Evolutionary conservation across 2,888 invertebrate species (phyloP).

Genomic region (Morpho helenor): DNA sequence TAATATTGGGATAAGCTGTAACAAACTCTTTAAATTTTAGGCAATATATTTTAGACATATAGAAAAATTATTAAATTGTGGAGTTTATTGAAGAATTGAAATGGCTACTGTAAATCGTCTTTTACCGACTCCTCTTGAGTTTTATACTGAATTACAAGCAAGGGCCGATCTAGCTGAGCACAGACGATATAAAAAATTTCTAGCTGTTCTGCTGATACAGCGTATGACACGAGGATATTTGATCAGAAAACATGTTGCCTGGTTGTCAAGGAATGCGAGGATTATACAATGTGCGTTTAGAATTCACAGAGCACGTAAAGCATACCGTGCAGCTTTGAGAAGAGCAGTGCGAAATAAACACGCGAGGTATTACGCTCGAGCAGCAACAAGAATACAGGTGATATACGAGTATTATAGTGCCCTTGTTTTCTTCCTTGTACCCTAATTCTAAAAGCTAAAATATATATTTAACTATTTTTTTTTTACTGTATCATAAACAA

Average conservation of each 20-base stretch:
- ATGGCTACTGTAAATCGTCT: constrained; percentile 58
- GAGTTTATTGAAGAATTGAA: neutral
- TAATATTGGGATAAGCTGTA: too few species aligned
- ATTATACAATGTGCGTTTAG: constrained; percentile 66
- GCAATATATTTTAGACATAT: neutral
- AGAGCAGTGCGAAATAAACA: constrained; percentile 58
- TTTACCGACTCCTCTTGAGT: constrained; percentile 44
- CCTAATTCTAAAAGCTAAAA: too few species aligned
- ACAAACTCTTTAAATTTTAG: neutral
- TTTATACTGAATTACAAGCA: constrained; percentile 50
- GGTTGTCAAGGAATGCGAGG: constrained; percentile 55
- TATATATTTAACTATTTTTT: too few species aligned
- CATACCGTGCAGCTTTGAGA: constrained; percentile 48
- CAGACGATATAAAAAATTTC: constrained; percentile 43
- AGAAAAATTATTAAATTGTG: neutral
- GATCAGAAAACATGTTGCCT: constrained; percentile 57
- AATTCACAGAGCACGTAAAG: constrained; percentile 49
- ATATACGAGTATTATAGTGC: constrained; percentile 6
- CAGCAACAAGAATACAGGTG: constrained; percentile 62
- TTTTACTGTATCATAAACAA: too few species aligned
- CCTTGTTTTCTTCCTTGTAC: too few species aligned
- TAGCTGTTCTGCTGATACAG: constrained; percentile 53
- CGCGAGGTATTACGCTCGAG: constrained; percentile 48
- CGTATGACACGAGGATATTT: constrained; percentile 55
- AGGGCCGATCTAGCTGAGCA: constrained; percentile 47